These are phyloP conservation scores for Neuroterus valhalla DNA, from an alignment of 1,140 invertebrate genomes.

Conservation along the genomic window DNA sequence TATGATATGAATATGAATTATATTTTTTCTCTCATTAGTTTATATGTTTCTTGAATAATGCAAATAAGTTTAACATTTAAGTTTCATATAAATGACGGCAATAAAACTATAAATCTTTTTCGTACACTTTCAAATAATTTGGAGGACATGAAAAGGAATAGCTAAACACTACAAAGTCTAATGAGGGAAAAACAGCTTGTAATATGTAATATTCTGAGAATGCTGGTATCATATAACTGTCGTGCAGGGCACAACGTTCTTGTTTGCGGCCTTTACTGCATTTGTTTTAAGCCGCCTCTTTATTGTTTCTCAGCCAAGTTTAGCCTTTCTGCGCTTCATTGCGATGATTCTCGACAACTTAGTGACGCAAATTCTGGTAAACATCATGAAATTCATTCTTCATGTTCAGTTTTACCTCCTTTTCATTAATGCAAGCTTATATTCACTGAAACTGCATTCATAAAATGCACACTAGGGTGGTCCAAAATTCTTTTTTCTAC, in stretches of 20 bases:
- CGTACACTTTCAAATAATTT: too few relatives aligned
- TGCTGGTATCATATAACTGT: conserved; percentile 46
- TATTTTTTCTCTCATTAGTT: too few relatives aligned
- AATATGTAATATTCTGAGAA: conserved; percentile 27
- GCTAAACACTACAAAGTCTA: not conserved
- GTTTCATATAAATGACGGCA: too few relatives aligned
- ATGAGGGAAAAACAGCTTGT: conserved; percentile 13
- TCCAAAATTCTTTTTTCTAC: too few relatives aligned
- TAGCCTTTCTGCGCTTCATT: conserved; percentile 15
- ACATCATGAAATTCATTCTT: conserved; percentile 26
- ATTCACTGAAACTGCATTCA: not conserved
- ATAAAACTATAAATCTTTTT: too few relatives aligned
- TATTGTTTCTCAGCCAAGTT: conserved; percentile 38
- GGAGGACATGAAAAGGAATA: too few relatives aligned
- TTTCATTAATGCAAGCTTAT: conserved; percentile 22
- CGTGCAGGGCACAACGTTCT: conserved; percentile 43
- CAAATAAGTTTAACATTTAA: too few relatives aligned
- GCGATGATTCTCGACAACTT: conserved; percentile 12
- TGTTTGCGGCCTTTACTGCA: conserved; percentile 57
- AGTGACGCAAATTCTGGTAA: conserved; percentile 31
- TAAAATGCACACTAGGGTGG: not conserved
- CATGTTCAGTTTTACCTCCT: not conserved
- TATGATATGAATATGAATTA: too few relatives aligned
- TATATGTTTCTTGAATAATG: too few relatives aligned
- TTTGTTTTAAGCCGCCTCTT: conserved; percentile 51